A percentile compares a stretch with the other conserved stretches of the same genome.
phyloP scores from a whole-genome alignment of 2,888 invertebrate genomes.

The Limnephilus rhombicus region DNA sequence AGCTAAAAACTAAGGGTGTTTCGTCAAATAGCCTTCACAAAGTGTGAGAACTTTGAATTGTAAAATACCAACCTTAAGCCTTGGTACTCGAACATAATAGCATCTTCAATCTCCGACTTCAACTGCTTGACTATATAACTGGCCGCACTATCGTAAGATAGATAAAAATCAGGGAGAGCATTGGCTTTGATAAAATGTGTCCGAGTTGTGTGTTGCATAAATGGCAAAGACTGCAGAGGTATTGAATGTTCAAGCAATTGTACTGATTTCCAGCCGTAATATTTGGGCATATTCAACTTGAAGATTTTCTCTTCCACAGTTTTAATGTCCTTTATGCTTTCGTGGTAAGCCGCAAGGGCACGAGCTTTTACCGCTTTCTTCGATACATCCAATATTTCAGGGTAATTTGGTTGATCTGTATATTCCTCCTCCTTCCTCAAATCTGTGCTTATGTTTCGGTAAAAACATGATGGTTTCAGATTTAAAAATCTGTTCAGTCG shows the following conservation, averaged over 20 bases:
- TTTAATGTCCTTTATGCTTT: constrained; percentile 80
- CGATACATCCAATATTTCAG: constrained; percentile 81
- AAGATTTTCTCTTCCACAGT: constrained; percentile 92
- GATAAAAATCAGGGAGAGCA: constrained; percentile 80
- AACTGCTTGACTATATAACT: constrained; percentile 76
- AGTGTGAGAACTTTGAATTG: not conserved
- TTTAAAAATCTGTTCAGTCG: constrained; percentile 67
- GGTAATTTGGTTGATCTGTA: constrained; percentile 74
- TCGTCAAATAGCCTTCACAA: not conserved
- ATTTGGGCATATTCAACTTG: constrained; percentile 88
- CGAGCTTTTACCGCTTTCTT: constrained; percentile 75
- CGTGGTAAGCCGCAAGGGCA: constrained; percentile 72
- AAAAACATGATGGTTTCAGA: constrained; percentile 30
- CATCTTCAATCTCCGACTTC: constrained; percentile 81
- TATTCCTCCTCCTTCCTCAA: constrained; percentile 69
- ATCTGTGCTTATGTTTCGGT: constrained; percentile 16
- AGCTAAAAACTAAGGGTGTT: not conserved
- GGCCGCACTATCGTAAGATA: constrained; percentile 74
- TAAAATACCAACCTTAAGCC: constrained; percentile 76
- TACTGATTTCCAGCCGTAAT: constrained; percentile 86
- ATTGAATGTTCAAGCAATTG: constrained; percentile 79
- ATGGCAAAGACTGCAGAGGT: constrained; percentile 83
- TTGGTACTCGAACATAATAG: constrained; percentile 80
- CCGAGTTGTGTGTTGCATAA: constrained; percentile 87
- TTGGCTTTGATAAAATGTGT: constrained; percentile 82